Evolutionary conservation across 1,140 invertebrate genomes (phyloP).

Genomic region (Cyphomyrmex costatus): DNA sequence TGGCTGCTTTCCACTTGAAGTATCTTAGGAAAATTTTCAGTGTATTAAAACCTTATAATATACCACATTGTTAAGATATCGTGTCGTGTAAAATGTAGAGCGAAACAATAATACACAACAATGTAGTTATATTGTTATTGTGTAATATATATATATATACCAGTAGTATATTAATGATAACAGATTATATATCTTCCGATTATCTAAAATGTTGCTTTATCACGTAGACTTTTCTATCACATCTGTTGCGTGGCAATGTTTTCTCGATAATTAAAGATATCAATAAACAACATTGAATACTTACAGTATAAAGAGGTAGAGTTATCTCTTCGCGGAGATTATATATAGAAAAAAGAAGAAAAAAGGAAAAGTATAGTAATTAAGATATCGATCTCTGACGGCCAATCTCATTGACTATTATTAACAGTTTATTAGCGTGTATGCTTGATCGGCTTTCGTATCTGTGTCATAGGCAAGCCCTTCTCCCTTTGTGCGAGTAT

Average conservation of each 20-base stretch:
- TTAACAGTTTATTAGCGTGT: conserved; percentile 42
- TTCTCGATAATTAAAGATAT: conserved; percentile 9
- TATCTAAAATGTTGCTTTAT: conserved; percentile 16
- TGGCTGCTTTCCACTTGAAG: background rate
- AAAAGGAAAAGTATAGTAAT: conserved; percentile 12
- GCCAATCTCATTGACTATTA: conserved; percentile 19
- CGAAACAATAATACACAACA: background rate
- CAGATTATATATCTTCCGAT: background rate
- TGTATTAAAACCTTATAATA: background rate
- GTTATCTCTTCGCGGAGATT: conserved; percentile 4
- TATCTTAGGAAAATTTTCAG: conserved; percentile 23
- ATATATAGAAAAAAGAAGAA: background rate
- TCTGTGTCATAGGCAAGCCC: conserved; percentile 11
- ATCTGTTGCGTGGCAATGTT: background rate
- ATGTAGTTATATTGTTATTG: background rate
- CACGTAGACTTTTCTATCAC: background rate
- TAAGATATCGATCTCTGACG: conserved; percentile 32
- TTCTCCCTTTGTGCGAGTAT: background rate
- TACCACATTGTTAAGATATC: background rate
- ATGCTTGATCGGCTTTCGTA: background rate
- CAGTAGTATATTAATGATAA: background rate
- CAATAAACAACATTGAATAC: background rate
- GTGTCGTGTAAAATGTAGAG: background rate
- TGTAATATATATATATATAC: background rate
- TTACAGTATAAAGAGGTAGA: background rate